Evolutionary conservation across 2,113 vertebrate species (phyloP), one percentile per base, ranked within the genome.

Genomic region (Carassius gibelio): DNA sequence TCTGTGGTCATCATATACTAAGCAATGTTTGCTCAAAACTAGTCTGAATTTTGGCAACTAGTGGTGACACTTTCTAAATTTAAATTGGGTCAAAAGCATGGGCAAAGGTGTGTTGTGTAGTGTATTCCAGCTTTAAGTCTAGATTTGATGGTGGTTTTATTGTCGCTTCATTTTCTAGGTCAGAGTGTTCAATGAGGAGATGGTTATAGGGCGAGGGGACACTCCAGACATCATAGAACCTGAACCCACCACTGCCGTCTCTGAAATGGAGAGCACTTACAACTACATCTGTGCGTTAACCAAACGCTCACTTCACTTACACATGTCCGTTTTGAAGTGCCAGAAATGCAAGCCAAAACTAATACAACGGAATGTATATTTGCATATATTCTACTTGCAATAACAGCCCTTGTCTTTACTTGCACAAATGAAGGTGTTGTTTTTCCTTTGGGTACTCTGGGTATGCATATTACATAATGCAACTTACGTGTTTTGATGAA

Each of bases 231-330:
- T 86, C 48, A 72, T 17, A 19, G 87, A 88, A 55, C 86, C 82
- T 17, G 81, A 87, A 48, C 69, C 68, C 11, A 95, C 94, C 15
- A 90, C 87, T 23, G 90, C 89, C 0, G 0, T 90, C 26, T 93
- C 94, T 0, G 95, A 95, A 87, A 93, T 94, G 81, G 95, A 95
- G 84, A 93, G 90, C 88, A 94, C 93, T 26, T 95, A 95, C 93
- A 95, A 94, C 90, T 95, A 95, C 55, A 87, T 95, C 85, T 92
- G 95, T 95, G 88, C 42, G 95, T 87, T 74, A 45, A 91, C 42
- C 68, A 59, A 15, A 38, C 17, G 26, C 74, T 50, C 38, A 45
- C 36, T 66, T 72, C 26, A 52, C 45, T 50, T 13, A 42, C 6
- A 3, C 9, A 13, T 3, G 55, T 48, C 19, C 11, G 0, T 52